Evolutionary conservation across 1,140 invertebrate genomes (phyloP).

Genomic region (Psilanteris sp.): DNA sequence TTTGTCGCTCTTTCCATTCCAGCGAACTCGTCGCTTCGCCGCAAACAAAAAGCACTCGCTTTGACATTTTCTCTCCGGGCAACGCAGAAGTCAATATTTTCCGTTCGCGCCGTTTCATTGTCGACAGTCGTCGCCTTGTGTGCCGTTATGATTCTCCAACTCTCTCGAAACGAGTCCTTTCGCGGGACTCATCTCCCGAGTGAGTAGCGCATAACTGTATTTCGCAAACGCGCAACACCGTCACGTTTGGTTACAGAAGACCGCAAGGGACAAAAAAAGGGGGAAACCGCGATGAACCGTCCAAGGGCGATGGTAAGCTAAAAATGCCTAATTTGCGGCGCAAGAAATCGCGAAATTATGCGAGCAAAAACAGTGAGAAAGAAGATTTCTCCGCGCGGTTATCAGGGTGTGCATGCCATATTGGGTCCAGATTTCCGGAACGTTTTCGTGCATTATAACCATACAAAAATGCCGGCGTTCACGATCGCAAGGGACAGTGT

Average conservation of each 20-base stretch:
- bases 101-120: slow-evolving; percentile 46
- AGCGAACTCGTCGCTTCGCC: slow-evolving; percentile 7
- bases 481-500: too few species aligned
- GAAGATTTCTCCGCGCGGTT: too few species aligned
- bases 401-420: too few species aligned
- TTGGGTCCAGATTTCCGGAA: too few species aligned
- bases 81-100: slow-evolving; percentile 53
- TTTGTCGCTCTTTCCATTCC: background rate
- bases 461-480: too few species aligned
- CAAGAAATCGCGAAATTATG: slow-evolving; percentile 33
- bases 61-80: slow-evolving; percentile 24
- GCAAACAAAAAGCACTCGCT: slow-evolving; percentile 17
- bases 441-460: too few species aligned
- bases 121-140: slow-evolving; percentile 53
- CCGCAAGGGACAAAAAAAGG: slow-evolving; percentile 22
- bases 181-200: slow-evolving; percentile 55
- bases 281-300: too few species aligned
- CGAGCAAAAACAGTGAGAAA: slow-evolving; percentile 27
- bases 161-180: slow-evolving; percentile 59
- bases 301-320: background rate
- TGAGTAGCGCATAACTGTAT: slow-evolving; percentile 50
- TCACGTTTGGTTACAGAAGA: slow-evolving; percentile 44
- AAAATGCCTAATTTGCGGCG: slow-evolving; percentile 37
- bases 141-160: slow-evolving; percentile 60
- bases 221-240: slow-evolving; percentile 35